A percentile compares a stretch with the other conserved stretches of the same genome.
phyloP scores from a whole-genome alignment of 2,113 vertebrate genomes.

The Gallinago paraguaiae region DNA sequence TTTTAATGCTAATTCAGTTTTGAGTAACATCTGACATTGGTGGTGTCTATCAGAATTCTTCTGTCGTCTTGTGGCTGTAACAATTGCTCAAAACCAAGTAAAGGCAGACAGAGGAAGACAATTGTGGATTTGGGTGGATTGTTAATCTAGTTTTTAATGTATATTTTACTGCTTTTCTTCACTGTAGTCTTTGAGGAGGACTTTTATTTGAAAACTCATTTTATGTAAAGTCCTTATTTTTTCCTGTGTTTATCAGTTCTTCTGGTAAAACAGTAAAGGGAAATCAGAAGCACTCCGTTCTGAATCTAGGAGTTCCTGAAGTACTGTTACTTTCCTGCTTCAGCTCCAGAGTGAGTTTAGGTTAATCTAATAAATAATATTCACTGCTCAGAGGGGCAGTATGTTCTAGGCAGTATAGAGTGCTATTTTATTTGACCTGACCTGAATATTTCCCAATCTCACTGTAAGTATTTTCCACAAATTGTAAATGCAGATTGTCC shows the following conservation, averaged over 20 bases:
- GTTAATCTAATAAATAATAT: not conserved
- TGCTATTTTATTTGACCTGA: not conserved
- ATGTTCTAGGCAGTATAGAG: not conserved
- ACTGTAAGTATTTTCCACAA: not conserved
- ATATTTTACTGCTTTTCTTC: not conserved
- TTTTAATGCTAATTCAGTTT: not conserved
- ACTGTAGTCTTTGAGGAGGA: not conserved
- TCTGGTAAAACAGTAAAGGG: not conserved
- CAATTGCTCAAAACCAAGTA: not conserved
- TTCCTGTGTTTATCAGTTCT: not conserved
- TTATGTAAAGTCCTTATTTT: not conserved
- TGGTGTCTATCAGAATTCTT: not conserved
- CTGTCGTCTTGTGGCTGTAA: not conserved
- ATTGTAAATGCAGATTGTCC: not conserved
- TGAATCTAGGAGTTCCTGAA: not conserved
- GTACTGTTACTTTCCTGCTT: not conserved
- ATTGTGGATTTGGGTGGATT: not conserved
- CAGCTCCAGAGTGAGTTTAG: not conserved
- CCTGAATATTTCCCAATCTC: not conserved
- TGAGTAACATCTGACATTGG: fast-evolving
- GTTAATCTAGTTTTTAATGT: not conserved
- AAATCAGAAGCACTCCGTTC: not conserved
- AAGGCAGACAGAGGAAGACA: not conserved
- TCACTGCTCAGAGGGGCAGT: not conserved
- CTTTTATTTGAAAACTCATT: not conserved